phyloP scores from a whole-genome alignment of 1,140 invertebrate species.

The Lepidurus packardi region DNA sequence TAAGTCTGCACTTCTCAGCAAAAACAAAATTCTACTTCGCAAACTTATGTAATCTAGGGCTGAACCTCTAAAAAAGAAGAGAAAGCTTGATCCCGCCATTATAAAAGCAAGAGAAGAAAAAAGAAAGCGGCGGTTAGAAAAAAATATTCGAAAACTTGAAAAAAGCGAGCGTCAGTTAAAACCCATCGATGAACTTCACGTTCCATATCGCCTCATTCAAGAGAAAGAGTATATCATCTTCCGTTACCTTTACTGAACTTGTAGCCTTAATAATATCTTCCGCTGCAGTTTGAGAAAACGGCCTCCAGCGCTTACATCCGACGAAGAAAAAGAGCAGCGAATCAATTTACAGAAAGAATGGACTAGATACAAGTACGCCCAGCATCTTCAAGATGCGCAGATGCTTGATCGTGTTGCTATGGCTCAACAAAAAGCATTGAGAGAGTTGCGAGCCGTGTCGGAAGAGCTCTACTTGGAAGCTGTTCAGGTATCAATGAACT shows the following conservation, averaged over 20 bases:
- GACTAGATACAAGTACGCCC: constrained; percentile 58
- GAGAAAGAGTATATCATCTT: constrained; percentile 52
- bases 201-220: constrained; percentile 59
- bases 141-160: constrained; percentile 69
- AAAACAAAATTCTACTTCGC: not conserved
- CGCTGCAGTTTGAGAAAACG: constrained; percentile 53
- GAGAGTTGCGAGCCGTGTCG: constrained; percentile 66
- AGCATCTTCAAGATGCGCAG: constrained; percentile 57
- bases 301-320: constrained; percentile 44
- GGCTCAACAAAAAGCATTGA: constrained; percentile 68
- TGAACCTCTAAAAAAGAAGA: constrained; percentile 84
- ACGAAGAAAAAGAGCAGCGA: constrained; percentile 51
- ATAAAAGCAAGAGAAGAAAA: constrained; percentile 70
- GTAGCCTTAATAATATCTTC: constrained; percentile 6
- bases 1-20: not conserved
- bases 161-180: constrained; percentile 70
- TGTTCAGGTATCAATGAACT: constrained; percentile 55
- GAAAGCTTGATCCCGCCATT: constrained; percentile 70
- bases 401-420: constrained; percentile 59
- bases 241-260: not conserved
- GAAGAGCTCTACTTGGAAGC: constrained; percentile 76
- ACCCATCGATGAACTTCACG: constrained; percentile 72
- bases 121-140: constrained; percentile 71
- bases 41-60: constrained; percentile 48
- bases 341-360: constrained; percentile 63